Evolutionary conservation across 2,113 vertebrate species (phyloP), one percentile per base, ranked within the genome.

Genomic region (Toxostoma redivivum): DNA sequence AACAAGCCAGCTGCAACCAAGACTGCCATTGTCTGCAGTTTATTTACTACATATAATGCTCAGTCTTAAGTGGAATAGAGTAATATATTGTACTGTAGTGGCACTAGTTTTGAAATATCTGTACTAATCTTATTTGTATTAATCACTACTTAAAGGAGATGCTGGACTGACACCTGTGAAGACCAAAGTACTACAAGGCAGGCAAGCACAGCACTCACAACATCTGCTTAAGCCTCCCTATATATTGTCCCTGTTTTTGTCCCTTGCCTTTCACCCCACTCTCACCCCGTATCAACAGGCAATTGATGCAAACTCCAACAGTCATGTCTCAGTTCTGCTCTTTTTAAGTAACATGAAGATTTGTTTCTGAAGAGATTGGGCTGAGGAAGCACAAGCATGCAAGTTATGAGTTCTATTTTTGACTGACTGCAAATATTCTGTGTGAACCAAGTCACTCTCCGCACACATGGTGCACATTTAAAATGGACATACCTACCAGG

Each of bases 331-430:
- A 80, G 64, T 33, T 74, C 53, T 92, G 91, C 37, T 91, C 58
- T 57, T 91, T 81, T 86, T 42, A 88, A 93, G 86, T 28, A 92
- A 88, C 8, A 10, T 19, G 33, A 50, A 90, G 76, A 84, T 94
- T 69, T 93, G 71, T 74, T 94, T 93, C 72, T 93, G 86, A 83
- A 93, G 80, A 60, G 65, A 74, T 9, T 51, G 77, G 80, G 69
- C 86, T 79, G 61, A 95, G 92, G 69, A 93, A 95, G 90, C 83
- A 94, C 56, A 96, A 79, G 93, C 88, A 94, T 86, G 80, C 80
- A 37, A 97, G 94, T 61, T 97, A 95, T 93, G 94, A 96, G 90
- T 90, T 96, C 95, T 96, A 94, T 95, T 97, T 97, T 97, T 96
- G 93, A 95, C 92, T 31, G 60, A 67, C 92, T 92, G 58, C 76